These are phyloP conservation scores for Synanthedon myopaeformis DNA, from an alignment of 2,888 invertebrate genomes.

Conservation along the genomic window DNA sequence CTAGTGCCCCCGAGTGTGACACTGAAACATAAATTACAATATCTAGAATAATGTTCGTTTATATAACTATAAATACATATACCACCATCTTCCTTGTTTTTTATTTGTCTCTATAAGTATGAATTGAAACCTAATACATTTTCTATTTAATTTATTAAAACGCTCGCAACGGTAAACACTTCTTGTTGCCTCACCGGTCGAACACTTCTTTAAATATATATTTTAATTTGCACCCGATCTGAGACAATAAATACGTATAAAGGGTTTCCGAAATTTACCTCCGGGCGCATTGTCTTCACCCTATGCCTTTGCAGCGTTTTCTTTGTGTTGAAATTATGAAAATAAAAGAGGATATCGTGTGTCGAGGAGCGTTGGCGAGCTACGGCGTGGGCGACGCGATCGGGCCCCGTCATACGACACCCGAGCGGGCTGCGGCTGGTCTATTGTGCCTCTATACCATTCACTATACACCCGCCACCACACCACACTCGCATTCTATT, in stretches of 20 bases:
- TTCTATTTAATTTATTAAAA: too few species aligned
- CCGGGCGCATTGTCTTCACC: slow-evolving; percentile 69
- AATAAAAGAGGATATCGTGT: slow-evolving; percentile 66
- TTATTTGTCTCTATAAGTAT: too few species aligned
- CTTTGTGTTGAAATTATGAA: slow-evolving; percentile 65
- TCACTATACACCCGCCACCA: slow-evolving; percentile 31
- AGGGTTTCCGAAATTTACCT: slow-evolving; percentile 64
- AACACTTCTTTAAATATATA: slow-evolving; percentile 10
- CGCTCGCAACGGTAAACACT: too few species aligned
- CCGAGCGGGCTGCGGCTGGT: slow-evolving; percentile 17
- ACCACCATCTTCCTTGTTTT: too few species aligned
- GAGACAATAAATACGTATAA: slow-evolving; percentile 69
- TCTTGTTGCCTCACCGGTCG: background rate
- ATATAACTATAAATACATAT: too few species aligned
- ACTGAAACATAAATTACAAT: too few species aligned
- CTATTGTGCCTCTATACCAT: slow-evolving; percentile 31
- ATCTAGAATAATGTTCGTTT: too few species aligned
- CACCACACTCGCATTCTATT: slow-evolving; percentile 50
- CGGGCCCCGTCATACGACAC: slow-evolving; percentile 42
- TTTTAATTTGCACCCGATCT: slow-evolving; percentile 70
- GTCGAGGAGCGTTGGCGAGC: slow-evolving; percentile 38
- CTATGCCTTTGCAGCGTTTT: slow-evolving; percentile 56
- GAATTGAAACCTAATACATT: too few species aligned
- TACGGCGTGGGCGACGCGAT: slow-evolving; percentile 24
- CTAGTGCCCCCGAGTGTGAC: too few species aligned